A percentile compares a stretch with the other conserved stretches of the same genome.
These are phyloP conservation scores for Echiichthys vipera DNA, from an alignment of 2,797 vertebrate genomes.

Conservation along the genomic window DNA sequence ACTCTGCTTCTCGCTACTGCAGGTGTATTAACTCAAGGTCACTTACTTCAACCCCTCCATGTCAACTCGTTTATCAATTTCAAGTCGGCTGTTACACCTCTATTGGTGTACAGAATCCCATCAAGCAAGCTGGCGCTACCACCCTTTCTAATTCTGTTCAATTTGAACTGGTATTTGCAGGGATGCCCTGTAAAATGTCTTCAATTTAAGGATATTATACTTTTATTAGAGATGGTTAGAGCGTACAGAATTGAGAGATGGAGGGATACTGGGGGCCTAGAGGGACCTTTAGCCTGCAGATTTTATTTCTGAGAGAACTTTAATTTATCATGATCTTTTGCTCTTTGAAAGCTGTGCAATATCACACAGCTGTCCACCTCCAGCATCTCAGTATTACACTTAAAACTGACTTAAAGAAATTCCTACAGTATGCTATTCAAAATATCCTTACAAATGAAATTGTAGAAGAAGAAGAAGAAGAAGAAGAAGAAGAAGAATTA, in stretches of 20 bases:
- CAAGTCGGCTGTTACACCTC: constrained; percentile 66
- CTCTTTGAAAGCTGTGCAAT: constrained; percentile 19
- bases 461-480: too few relatives aligned
- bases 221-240: constrained; percentile 63
- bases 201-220: constrained; percentile 74
- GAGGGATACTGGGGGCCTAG: constrained; percentile 38
- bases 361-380: constrained; percentile 20
- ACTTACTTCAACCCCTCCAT: constrained; percentile 57
- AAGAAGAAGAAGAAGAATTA: too few relatives aligned
- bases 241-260: constrained; percentile 56
- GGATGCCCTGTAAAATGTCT: constrained; percentile 69
- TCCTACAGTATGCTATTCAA: constrained; percentile 2
- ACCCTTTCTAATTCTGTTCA: constrained; percentile 76
- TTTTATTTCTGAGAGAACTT: constrained; percentile 58
- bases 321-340: constrained; percentile 49
- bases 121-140: constrained; percentile 59
- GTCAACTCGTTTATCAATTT: constrained; percentile 78
- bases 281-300: constrained; percentile 48
- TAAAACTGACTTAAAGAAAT: neutral
- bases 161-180: constrained; percentile 77
- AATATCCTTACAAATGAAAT: neutral
- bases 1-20: constrained; percentile 26
- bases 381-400: neutral
- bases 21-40: constrained; percentile 79
- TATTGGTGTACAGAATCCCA: constrained; percentile 72